Evolutionary conservation across 2,888 invertebrate genomes (phyloP).

Genomic region (Synanthedon formicaeformis): DNA sequence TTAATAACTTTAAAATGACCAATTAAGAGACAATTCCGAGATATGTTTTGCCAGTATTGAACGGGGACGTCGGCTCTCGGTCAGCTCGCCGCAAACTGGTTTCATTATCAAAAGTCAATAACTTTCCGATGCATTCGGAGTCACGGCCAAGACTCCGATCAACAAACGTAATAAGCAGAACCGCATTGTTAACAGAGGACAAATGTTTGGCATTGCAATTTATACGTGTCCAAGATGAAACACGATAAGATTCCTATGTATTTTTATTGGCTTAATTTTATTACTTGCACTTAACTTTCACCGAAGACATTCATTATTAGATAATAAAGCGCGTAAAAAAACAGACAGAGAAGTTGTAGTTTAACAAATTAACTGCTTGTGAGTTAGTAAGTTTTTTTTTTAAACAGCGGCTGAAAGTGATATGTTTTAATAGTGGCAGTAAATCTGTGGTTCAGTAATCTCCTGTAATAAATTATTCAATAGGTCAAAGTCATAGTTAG

Average conservation of each 20-base stretch:
- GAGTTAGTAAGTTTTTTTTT: no score
- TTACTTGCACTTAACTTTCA: neutral
- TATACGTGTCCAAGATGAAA: neutral
- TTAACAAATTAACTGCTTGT: no score
- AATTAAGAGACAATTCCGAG: constrained; percentile 17
- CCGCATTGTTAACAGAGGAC: neutral
- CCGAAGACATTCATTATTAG: neutral
- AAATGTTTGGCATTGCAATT: neutral
- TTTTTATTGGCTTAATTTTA: neutral
- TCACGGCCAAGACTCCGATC: constrained; percentile 55
- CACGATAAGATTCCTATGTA: neutral
- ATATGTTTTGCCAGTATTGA: constrained; percentile 50
- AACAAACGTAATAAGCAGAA: constrained; percentile 37
- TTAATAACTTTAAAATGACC: constrained; percentile 17
- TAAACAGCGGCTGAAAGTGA: no score
- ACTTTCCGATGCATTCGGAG: constrained; percentile 65
- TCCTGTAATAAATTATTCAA: no score
- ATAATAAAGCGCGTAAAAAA: no score
- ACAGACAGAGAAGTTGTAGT: no score
- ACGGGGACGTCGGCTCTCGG: constrained; percentile 60
- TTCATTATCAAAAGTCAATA: constrained; percentile 71
- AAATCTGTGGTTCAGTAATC: no score
- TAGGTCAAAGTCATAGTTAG: no score
- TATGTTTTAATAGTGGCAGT: no score
- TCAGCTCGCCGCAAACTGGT: constrained; percentile 62